Percentiles rank a stretch among this genome's conserved stretches.
These are phyloP conservation scores for Diarsia mendica DNA, from an alignment of 2,888 invertebrate genomes.

Conservation along the genomic window DNA sequence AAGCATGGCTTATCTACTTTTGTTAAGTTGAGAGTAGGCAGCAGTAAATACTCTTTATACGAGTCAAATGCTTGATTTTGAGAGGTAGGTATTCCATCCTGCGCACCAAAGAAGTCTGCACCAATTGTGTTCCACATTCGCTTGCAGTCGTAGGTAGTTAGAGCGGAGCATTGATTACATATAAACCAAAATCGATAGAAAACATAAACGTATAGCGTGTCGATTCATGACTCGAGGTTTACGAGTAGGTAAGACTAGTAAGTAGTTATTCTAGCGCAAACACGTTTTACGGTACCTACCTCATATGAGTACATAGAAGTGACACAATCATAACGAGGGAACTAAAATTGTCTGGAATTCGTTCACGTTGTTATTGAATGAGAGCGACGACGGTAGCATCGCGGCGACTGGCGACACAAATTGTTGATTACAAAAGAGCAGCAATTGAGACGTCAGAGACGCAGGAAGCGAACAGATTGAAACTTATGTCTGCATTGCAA, in stretches of 20 bases:
- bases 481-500: conserved; percentile 83
- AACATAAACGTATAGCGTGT: not conserved
- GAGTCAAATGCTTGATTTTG: conserved; percentile 18
- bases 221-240: conserved; percentile 17
- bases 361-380: conserved; percentile 85
- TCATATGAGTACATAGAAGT: conserved; percentile 61
- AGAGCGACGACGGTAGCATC: conserved; percentile 79
- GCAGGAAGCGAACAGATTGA: conserved; percentile 87
- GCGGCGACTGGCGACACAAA: conserved; percentile 85
- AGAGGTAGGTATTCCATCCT: not conserved
- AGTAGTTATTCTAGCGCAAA: conserved; percentile 52
- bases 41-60: conserved; percentile 32
- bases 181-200: not conserved
- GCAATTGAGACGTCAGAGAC: conserved; percentile 87
- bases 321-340: conserved; percentile 79
- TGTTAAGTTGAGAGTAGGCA: conserved; percentile 23
- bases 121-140: not conserved
- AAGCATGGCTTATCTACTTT: conserved; percentile 58
- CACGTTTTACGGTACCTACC: conserved; percentile 66
- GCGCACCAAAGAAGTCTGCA: not conserved
- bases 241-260: conserved; percentile 44
- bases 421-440: conserved; percentile 90
- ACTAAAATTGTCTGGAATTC: conserved; percentile 84
- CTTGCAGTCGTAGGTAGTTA: not conserved
- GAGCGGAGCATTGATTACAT: not conserved